Evolutionary conservation across 2,888 invertebrate species (phyloP).

Genomic region (Pollenia angustigena): DNA sequence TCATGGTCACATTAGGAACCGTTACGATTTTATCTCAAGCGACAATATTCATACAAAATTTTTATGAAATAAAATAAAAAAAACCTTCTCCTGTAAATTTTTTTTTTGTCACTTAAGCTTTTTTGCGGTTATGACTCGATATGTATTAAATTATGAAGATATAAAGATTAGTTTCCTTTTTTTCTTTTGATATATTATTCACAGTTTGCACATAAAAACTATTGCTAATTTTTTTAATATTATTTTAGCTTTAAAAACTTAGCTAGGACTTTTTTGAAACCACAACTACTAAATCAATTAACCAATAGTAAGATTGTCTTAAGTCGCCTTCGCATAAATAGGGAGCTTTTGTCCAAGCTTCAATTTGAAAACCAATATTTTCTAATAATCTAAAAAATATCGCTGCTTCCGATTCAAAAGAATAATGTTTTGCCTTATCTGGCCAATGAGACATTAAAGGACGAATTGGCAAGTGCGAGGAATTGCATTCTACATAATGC

Average conservation of each 20-base stretch:
- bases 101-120: too few relatives aligned
- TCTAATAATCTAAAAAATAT: constrained; percentile 87
- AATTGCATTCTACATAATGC: constrained; percentile 96
- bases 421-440: constrained; percentile 86
- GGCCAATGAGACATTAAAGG: constrained; percentile 85
- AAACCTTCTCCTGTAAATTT: too few relatives aligned
- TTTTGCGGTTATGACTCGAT: too few relatives aligned
- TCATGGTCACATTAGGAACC: too few relatives aligned
- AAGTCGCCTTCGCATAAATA: constrained; percentile 99
- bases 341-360: constrained; percentile 95
- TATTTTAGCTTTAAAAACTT: constrained; percentile 46
- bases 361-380: constrained; percentile 88
- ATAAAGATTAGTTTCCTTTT: too few relatives aligned
- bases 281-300: constrained; percentile 95
- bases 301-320: constrained; percentile 94
- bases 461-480: constrained; percentile 86
- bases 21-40: too few relatives aligned
- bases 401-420: constrained; percentile 92
- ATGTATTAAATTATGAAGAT: too few relatives aligned
- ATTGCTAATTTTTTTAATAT: neutral
- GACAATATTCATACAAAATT: too few relatives aligned
- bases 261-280: constrained; percentile 85
- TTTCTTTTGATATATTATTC: too few relatives aligned
- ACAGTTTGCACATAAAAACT: neutral
- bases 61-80: too few relatives aligned